Percentiles rank a stretch among this genome's conserved stretches.
phyloP scores from a whole-genome alignment of 2,888 invertebrate genomes.

The Pammene fasciana region DNA sequence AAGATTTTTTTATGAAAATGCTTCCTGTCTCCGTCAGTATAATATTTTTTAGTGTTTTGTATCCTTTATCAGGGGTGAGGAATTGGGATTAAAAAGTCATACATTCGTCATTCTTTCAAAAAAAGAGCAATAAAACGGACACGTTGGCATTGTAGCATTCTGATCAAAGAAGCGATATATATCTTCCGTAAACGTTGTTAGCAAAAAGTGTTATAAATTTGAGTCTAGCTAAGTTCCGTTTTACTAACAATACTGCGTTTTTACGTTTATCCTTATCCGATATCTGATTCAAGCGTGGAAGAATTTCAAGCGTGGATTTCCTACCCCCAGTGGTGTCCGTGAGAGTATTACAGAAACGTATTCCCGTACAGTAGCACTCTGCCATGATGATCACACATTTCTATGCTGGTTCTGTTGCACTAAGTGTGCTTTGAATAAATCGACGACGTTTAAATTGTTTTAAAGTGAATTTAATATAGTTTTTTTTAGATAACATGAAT shows the following conservation, averaged over 20 bases:
- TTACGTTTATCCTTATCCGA: conserved; percentile 29
- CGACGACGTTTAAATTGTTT: conserved; percentile 46
- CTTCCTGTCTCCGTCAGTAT: conserved; percentile 68
- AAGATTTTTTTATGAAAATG: conserved; percentile 65
- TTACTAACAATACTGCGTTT: conserved; percentile 17
- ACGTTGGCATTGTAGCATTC: conserved; percentile 5
- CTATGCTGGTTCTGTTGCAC: conserved; percentile 63
- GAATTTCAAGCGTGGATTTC: conserved; percentile 42
- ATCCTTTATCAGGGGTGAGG: conserved; percentile 58
- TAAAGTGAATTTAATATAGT: conserved; percentile 35
- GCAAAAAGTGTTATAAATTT: conserved; percentile 24
- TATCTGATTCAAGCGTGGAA: conserved; percentile 22
- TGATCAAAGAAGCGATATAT: conserved; percentile 13
- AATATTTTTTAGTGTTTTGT: conserved; percentile 70
- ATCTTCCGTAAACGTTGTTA: conserved; percentile 7
- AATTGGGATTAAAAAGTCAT: conserved; percentile 67
- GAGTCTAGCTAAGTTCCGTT: conserved; percentile 19
- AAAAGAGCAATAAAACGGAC: conserved; percentile 5
- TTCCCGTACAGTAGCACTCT: conserved; percentile 68
- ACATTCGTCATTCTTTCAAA: conserved; percentile 48
- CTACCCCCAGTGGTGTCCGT: conserved; percentile 66
- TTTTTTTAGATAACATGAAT: conserved; percentile 6
- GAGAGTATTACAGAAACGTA: conserved; percentile 63
- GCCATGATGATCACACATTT: conserved; percentile 65
- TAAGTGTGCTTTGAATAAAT: conserved; percentile 71